Conservation (phyloP, 2,797 vertebrate genomes). For the Botia almorhae region DNA sequence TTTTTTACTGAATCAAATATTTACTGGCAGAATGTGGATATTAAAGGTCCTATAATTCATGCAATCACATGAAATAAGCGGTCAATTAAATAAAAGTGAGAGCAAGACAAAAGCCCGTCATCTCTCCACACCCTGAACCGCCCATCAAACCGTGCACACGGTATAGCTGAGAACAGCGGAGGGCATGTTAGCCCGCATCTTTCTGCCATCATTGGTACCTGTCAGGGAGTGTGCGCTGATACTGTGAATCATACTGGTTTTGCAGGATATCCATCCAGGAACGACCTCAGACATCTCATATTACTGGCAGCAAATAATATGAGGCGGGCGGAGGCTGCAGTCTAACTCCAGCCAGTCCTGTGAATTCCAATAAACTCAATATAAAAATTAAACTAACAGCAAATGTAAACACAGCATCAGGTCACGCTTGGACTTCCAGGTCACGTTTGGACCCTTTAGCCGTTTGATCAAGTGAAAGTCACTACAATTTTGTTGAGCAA, state of each 20-base stretch:
- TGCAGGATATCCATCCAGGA: constrained; percentile 46
- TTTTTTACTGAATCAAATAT: neutral
- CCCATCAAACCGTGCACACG: constrained; percentile 34
- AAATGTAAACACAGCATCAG: neutral
- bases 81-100: neutral
- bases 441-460: neutral
- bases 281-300: constrained; percentile 12
- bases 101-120: neutral
- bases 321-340: neutral
- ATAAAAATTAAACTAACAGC: neutral
- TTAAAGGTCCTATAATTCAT: neutral
- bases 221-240: constrained; percentile 48
- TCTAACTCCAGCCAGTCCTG: neutral
- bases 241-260: constrained; percentile 45
- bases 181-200: neutral
- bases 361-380: neutral
- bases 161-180: constrained; percentile 1
- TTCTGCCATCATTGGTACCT: constrained; percentile 17
- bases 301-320: constrained; percentile 37
- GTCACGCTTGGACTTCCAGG: neutral
- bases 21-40: neutral
- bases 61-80: neutral
- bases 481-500: neutral
- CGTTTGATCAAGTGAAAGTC: neutral
- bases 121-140: constrained; percentile 14